Conservation (phyloP, 2,113 vertebrate species). For the Macrotis lagotis region DNA sequence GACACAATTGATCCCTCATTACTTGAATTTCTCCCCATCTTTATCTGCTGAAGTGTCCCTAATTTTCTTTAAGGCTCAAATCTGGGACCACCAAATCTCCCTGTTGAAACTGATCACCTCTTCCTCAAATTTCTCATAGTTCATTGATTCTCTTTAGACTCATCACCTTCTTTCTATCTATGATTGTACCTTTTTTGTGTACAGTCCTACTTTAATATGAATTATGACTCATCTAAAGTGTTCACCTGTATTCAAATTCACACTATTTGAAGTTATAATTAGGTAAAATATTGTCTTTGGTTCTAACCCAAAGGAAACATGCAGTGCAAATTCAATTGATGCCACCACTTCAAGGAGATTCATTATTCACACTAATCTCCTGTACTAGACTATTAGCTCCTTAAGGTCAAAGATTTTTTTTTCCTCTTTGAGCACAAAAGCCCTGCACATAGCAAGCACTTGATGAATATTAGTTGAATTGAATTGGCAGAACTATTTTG, state of each 20-base stretch:
- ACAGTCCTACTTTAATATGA: not conserved
- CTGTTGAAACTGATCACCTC: not conserved
- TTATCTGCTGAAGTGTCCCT: not conserved
- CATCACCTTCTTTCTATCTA: not conserved
- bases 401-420: not conserved
- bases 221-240: not conserved
- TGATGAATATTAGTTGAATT: not conserved
- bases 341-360: not conserved
- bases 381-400: not conserved
- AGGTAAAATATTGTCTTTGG: not conserved
- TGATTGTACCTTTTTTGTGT: not conserved
- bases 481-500: not conserved
- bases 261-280: not conserved
- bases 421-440: not conserved
- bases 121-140: not conserved
- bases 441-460: not conserved
- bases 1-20: not conserved
- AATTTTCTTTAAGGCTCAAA: not conserved
- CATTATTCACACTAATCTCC: not conserved
- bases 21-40: not conserved
- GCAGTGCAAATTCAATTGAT: not conserved
- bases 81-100: not conserved
- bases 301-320: not conserved
- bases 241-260: not conserved
- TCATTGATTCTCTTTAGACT: not conserved